Percentiles rank a stretch among this genome's conserved stretches.
phyloP scores from a whole-genome alignment of 1,140 invertebrate genomes.

The Panagrolaimus sp. region DNA sequence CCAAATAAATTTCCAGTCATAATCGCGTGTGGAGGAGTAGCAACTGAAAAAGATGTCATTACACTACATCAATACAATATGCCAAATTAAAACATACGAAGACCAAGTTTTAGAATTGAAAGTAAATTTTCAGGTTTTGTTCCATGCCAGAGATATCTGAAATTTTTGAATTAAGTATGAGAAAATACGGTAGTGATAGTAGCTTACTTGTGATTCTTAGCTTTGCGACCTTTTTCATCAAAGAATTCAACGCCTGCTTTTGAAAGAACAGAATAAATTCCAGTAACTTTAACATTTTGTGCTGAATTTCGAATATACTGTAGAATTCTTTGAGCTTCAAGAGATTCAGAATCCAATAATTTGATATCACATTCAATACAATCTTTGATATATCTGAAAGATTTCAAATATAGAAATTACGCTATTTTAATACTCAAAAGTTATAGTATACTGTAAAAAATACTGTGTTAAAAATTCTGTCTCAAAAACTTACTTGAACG shows the following conservation, averaged over 20 bases:
- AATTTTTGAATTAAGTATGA: neutral
- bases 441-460: too few species aligned
- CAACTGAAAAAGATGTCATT: too few species aligned
- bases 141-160: constrained; percentile 19
- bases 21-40: constrained; percentile 3
- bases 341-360: neutral
- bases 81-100: too few species aligned
- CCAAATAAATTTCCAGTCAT: constrained; percentile 4
- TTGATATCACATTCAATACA: neutral
- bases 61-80: too few species aligned
- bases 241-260: neutral
- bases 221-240: neutral
- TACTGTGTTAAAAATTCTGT: too few species aligned
- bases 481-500: neutral
- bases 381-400: neutral
- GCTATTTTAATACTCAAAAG: too few species aligned
- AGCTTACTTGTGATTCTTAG: neutral
- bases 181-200: neutral
- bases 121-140: constrained; percentile 14
- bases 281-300: neutral
- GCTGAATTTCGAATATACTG: neutral
- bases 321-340: neutral
- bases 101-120: constrained; percentile 4
- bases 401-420: neutral
- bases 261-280: neutral